Conservation (phyloP, 2,797 vertebrate species). For the Streptopelia turtur region DNA sequence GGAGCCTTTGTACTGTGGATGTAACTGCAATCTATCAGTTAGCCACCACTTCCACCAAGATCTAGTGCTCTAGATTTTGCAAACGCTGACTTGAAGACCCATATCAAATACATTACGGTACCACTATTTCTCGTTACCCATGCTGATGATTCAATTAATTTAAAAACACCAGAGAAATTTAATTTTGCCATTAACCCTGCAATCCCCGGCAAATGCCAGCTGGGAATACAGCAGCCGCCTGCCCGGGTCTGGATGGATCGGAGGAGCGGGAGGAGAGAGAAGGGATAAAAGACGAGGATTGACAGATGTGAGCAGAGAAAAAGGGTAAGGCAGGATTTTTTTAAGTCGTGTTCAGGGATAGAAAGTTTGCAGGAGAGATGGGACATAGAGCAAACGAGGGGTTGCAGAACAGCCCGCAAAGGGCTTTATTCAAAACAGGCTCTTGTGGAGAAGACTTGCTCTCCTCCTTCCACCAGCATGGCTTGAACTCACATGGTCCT, state of each 20-base stretch:
- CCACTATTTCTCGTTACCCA: constrained; percentile 73
- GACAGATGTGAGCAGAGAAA: neutral
- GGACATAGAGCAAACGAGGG: neutral
- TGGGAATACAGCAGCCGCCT: neutral
- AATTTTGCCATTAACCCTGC: constrained; percentile 53
- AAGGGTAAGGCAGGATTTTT: neutral
- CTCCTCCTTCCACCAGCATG: accelerated
- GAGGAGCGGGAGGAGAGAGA: neutral
- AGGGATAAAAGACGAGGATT: neutral
- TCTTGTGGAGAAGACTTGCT: neutral
- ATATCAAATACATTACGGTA: constrained; percentile 71
- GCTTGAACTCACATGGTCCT: neutral
- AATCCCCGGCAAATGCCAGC: neutral
- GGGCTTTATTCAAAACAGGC: neutral
- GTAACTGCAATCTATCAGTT: constrained; percentile 13
- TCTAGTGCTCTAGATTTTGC: constrained; percentile 47
- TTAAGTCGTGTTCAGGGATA: neutral
- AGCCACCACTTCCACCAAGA: constrained; percentile 39
- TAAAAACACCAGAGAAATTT: constrained; percentile 73
- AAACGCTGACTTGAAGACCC: constrained; percentile 66
- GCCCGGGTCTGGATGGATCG: neutral
- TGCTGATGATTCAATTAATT: constrained; percentile 75
- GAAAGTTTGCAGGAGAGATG: neutral
- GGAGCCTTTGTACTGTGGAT: constrained; percentile 22
- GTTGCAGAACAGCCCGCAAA: neutral